A percentile compares a stretch with the other conserved stretches of the same genome.
phyloP scores from a whole-genome alignment of 92 coral and sea anemone genomes.

The Epizoanthus ramosus region DNA sequence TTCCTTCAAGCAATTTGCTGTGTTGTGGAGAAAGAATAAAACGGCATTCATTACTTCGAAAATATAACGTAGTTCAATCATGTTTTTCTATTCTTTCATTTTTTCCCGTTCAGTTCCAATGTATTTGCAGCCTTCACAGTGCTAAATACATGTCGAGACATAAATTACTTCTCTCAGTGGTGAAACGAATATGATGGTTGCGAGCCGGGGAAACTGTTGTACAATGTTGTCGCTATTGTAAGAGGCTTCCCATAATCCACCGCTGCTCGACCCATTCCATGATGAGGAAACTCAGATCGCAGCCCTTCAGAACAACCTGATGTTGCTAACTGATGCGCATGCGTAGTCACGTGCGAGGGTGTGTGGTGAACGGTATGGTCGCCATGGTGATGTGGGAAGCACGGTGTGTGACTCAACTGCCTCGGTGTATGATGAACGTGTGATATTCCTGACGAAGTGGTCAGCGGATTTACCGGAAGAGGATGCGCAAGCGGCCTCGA shows the following conservation, averaged over 20 bases:
- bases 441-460: constrained; percentile 29
- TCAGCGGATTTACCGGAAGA: constrained; percentile 39
- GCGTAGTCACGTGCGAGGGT: constrained; percentile 68
- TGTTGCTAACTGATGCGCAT: constrained; percentile 63
- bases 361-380: constrained; percentile 90
- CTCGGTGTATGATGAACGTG: constrained; percentile 33
- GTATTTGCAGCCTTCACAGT: too few relatives aligned
- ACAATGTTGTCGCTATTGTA: constrained; percentile 78
- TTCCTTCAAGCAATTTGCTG: too few relatives aligned
- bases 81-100: too few relatives aligned
- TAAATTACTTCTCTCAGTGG: constrained; percentile 11
- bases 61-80: too few relatives aligned
- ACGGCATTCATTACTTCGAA: too few relatives aligned
- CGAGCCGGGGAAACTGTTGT: constrained; percentile 69
- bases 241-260: constrained; percentile 78
- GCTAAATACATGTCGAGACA: too few relatives aligned
- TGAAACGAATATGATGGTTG: constrained; percentile 71
- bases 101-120: too few relatives aligned
- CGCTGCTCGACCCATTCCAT: constrained; percentile 66
- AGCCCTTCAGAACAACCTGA: constrained; percentile 40
- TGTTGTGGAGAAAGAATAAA: too few relatives aligned
- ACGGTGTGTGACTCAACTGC: constrained; percentile 26
- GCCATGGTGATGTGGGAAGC: constrained; percentile 47
- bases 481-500: constrained; percentile 43
- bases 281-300: constrained; percentile 54